Evolutionary conservation across 2,113 vertebrate genomes (phyloP).

Genomic region (Patagioenas fasciata): DNA sequence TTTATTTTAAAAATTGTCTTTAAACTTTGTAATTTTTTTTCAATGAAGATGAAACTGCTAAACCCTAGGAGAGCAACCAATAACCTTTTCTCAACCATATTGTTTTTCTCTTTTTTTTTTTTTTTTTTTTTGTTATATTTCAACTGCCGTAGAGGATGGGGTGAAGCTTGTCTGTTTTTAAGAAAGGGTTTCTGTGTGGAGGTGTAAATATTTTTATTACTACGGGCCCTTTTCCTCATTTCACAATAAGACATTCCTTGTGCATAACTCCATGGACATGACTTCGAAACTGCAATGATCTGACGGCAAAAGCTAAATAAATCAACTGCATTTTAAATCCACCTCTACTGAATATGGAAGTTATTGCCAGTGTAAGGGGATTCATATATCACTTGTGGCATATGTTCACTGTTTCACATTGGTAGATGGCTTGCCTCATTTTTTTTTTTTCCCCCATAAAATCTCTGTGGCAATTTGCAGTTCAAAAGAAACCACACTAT

Average conservation of each 20-base stretch:
- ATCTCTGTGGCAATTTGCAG: conserved; percentile 10
- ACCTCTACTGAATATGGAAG: not conserved
- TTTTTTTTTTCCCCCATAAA: not conserved
- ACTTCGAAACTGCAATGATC: not conserved
- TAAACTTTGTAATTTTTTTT: not conserved
- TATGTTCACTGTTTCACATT: not conserved
- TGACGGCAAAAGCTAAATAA: not conserved
- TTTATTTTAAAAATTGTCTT: not conserved
- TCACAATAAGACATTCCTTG: not conserved
- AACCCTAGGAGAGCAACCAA: not conserved
- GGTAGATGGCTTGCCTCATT: not conserved
- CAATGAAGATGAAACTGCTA: not conserved
- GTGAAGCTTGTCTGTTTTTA: not conserved
- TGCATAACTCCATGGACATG: not conserved
- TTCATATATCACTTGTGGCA: not conserved
- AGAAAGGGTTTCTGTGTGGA: not conserved
- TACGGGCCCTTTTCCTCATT: not conserved
- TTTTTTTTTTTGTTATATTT: not conserved
- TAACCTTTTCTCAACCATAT: not conserved
- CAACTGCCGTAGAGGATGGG: rapidly evolving
- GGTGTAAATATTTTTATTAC: not conserved
- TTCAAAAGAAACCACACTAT: conserved; percentile 21
- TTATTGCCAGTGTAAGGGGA: not conserved
- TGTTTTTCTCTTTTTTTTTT: not conserved
- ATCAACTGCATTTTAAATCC: not conserved